Evolutionary conservation across 2,113 vertebrate species (phyloP), one percentile per base, ranked within the genome.

Genomic region (Bucco capensis): DNA sequence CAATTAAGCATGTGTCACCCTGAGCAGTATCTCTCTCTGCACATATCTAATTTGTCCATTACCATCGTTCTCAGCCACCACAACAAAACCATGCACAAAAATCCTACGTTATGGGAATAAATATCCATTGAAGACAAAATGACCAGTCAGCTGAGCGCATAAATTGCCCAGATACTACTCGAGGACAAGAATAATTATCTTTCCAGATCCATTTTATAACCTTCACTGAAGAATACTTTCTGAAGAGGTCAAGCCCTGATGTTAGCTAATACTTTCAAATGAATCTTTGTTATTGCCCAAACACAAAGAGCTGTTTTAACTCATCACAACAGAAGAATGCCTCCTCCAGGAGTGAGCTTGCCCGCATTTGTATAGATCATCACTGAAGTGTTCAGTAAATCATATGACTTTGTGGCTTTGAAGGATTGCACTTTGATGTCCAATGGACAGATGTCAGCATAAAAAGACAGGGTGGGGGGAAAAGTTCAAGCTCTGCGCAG

Each of bases 161-260:
- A 88, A 95, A 93, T 93, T 82, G 76, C 66, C 70, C 67, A 74
- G 60, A 78, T 93, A 89, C 79, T 83, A 91, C 82, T 66, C 9
- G 1, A 90, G 38, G 82, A 93, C 77, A 89, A 82, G 86, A 94
- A 92, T 83, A 91, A 91, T 93, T 93, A 88, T 92, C 72, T 87
- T 95, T 79, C 83, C 80, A 95, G 89, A 93, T 83, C 72, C 69
- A 89, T 79, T 94, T 93, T 71, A 94, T 94, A 96, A 78, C 67
- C n/a, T 30, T 62, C 12, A 6, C 85, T 88, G 66, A 92, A 95
- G 82, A 91, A 94, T 60, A 91, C 74, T 87, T 89, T 83, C 90
- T 60, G 44, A 86, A 88, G 93, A 92, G 90, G 90, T 94, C 89
- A 95, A 88, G 92, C 79, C 87, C 83, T 84, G 76, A 44, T 86